Evolutionary conservation across 2,797 vertebrate genomes (phyloP), one percentile per base, ranked within the genome.

Genomic region (Fistularia commersonii): DNA sequence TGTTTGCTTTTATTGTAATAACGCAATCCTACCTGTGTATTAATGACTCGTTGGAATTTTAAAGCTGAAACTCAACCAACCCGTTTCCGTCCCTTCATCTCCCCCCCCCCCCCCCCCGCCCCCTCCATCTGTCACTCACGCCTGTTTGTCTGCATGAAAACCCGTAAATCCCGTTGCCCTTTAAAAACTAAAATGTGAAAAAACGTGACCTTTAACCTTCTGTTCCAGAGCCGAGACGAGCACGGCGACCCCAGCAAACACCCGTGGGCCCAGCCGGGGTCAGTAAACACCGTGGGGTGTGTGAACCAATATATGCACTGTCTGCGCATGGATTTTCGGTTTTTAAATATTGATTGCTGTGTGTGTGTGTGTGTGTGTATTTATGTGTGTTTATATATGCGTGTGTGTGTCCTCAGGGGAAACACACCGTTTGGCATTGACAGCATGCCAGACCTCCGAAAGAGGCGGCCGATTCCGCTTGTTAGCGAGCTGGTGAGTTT

Each of bases 401-500:
- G 23, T 23, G 3, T 63, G 1, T 54, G 31, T 68, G 89, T 65
- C 11, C 54, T 48, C 62, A 98, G 96, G 67, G 93, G 88, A 10
- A 92, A 89, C 49, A 83, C 92, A 31, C 91, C 95, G 4, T 98
- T 96, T 70, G 96, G 96, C 47, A 98, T 99, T 0, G 96, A 99
- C 72, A 98, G 96, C 83, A 97, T 95, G 93, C 96, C 96, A 0
- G 94, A 97, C 74, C 91, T 98, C 49, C 92, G 92, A 45, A 95
- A 93, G 83, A 96, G 90, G 86, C 96, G 92, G 64, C 92, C 93
- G 6, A 88, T 98, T 57, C 95, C 95, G 0, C 91, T 98, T 64
- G 95, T 99, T 81, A 97, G 95, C 76, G 95, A 99, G 76, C 79
- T 99, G 95, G 97, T 99, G 76, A 94, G 96, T 88, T 6, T 34